Percentiles rank a stretch among this genome's conserved stretches.
Conservation (phyloP, 2,797 vertebrate species). For the Megaceryle alcyon region DNA sequence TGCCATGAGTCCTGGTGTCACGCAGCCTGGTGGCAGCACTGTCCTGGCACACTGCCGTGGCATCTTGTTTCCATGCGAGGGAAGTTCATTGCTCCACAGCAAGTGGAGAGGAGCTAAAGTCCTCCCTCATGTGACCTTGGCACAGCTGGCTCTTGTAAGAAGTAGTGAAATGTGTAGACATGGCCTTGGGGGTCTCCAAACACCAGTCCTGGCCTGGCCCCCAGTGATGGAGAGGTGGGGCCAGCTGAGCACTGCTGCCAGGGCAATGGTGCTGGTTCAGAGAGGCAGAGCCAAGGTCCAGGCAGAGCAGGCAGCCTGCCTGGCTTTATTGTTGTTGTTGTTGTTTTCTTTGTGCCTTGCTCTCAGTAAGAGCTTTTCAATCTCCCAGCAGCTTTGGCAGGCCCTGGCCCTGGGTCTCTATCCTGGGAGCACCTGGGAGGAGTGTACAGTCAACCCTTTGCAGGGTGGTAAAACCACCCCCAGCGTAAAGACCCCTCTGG, state of each 20-base stretch:
- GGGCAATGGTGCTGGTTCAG: background rate
- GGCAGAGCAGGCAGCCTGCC: background rate
- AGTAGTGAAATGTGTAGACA: background rate
- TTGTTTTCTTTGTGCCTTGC: background rate
- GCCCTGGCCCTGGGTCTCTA: too few species aligned
- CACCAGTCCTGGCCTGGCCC: background rate
- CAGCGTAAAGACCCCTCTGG: rapidly evolving
- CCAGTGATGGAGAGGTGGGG: background rate
- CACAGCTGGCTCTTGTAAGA: background rate
- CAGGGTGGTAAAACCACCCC: background rate
- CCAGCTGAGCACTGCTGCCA: background rate
- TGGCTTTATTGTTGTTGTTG: background rate
- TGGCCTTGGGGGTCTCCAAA: background rate
- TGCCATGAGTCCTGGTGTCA: background rate
- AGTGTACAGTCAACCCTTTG: background rate
- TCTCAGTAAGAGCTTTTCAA: background rate
- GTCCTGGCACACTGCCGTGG: rapidly evolving
- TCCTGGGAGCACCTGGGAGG: background rate
- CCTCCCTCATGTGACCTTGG: background rate
- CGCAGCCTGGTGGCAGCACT: background rate
- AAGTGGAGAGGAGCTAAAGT: background rate
- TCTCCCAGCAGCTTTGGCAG: background rate
- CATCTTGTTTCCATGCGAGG: background rate
- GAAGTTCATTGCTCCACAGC: background rate
- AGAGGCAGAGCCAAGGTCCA: background rate